Evolutionary conservation across 2,888 invertebrate genomes (phyloP).

Genomic region (Pseudanteris insignis): DNA sequence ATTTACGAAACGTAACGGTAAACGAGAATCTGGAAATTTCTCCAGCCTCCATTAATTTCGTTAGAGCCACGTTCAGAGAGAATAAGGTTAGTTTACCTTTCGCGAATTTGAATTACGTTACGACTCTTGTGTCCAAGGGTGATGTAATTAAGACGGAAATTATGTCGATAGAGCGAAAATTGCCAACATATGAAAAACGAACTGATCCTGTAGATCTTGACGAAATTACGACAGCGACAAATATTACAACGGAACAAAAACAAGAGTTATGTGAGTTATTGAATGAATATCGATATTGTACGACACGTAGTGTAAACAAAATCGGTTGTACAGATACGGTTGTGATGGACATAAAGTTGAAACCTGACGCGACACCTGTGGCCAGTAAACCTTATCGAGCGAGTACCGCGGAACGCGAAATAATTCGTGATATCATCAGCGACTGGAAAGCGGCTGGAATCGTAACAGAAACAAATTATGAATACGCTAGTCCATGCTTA

Average conservation of each 20-base stretch:
- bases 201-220: neutral
- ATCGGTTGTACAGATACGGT: slow-evolving; percentile 26
- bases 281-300: slow-evolving; percentile 22
- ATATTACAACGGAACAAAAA: neutral
- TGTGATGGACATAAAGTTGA: slow-evolving; percentile 35
- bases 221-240: neutral
- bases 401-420: neutral
- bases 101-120: neutral
- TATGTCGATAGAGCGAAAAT: no score
- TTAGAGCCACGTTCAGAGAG: neutral
- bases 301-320: slow-evolving; percentile 25
- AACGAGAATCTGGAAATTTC: neutral
- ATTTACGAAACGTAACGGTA: neutral
- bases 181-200: no score
- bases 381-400: slow-evolving; percentile 4
- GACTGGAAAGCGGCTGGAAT: slow-evolving; percentile 14
- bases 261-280: slow-evolving; percentile 4
- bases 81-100: neutral
- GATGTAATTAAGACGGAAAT: no score
- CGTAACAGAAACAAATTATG: slow-evolving; percentile 33
- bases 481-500: slow-evolving; percentile 37
- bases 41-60: neutral
- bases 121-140: neutral
- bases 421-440: slow-evolving; percentile 4
- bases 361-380: neutral